A percentile compares a stretch with the other conserved stretches of the same genome.
Evolutionary conservation across 1,140 invertebrate genomes (phyloP).

Genomic region (Bombus confusus): DNA sequence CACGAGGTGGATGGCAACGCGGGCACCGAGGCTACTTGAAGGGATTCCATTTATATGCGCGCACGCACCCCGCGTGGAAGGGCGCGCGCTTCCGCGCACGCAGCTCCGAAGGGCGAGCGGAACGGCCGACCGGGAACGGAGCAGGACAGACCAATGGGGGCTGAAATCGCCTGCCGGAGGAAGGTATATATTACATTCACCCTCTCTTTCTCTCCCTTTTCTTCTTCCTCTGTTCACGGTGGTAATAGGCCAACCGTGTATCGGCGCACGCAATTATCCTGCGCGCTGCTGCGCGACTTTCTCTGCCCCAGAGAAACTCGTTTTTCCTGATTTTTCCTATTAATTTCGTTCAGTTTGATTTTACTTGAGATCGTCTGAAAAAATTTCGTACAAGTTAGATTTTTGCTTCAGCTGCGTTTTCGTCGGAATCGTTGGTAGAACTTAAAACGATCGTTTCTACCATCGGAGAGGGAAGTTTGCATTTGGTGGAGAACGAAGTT

Average conservation of each 20-base stretch:
- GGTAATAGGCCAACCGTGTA: constrained; percentile 75
- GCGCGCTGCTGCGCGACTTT: constrained; percentile 55
- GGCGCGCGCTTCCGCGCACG: constrained; percentile 46
- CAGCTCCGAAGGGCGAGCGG: constrained; percentile 44
- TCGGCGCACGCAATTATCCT: constrained; percentile 75
- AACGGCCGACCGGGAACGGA: constrained; percentile 5
- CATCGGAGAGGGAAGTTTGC: too few species aligned
- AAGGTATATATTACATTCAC: constrained; percentile 48
- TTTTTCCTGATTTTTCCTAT: background rate
- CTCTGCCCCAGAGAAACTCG: too few species aligned
- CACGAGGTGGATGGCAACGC: constrained; percentile 67
- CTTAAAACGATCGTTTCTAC: too few species aligned
- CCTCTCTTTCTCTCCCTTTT: background rate
- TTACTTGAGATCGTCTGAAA: background rate
- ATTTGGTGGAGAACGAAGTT: background rate
- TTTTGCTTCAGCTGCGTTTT: background rate
- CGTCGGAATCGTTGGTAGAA: background rate
- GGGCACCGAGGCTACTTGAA: constrained; percentile 74
- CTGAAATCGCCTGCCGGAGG: constrained; percentile 63
- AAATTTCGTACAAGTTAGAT: background rate
- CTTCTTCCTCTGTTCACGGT: background rate
- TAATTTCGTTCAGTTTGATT: background rate
- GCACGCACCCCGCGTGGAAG: constrained; percentile 64
- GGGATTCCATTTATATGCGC: constrained; percentile 78
- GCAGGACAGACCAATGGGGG: background rate